Base-by-base conservation (phyloP, 2,888 invertebrate species). In the Meta bourneti region DNA sequence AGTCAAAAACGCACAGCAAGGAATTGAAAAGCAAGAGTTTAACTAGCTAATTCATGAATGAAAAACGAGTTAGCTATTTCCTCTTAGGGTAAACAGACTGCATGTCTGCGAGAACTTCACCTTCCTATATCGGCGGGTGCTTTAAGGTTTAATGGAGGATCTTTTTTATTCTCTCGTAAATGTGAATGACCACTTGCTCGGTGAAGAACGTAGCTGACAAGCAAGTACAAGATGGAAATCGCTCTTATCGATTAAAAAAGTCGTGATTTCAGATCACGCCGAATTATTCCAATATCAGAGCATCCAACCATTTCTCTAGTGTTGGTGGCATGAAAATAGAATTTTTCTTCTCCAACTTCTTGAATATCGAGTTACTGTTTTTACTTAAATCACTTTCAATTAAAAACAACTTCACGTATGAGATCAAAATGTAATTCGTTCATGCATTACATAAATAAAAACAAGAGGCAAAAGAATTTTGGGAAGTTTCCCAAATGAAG, bases 131-230 rank as follows among this genome's bases (percentile, higher is more conserved):
- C 61, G 61, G 72, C 71, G 72, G 75, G 51, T 84, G 13, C 72
- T 74, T 70, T 51, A 49, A 71, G 70, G 48, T 51, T 54, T 52
- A 61, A 34, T 74, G 49, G 13, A 77, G 19, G 70, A 74, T 74
- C 49, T 48, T 54, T 51, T 20, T 86, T 82, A 78, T 86, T 19
- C 78, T 75, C 34, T 48, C 70, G 49, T 48, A 77, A 88, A 81
- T 70, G 88, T 88, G 88, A 88, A 88, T 88, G 88, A 88, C 88
- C 88, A 88, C 80, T 52, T 74, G 74, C 70, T 71, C n/a, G 70
- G 13, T 49, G 51, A 52, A 20, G 19, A 34, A 74, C 19, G 74
- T 6, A 34, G 74, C 11, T 34, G 74, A 19, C 6, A 6, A 19
- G 34, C 13, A 61, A 61, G 61, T 9, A 6, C 13, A 61, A 11